Percentiles rank a stretch among this genome's conserved stretches.
Conservation (phyloP, 2,113 vertebrate genomes). For the Scomber colias region DNA sequence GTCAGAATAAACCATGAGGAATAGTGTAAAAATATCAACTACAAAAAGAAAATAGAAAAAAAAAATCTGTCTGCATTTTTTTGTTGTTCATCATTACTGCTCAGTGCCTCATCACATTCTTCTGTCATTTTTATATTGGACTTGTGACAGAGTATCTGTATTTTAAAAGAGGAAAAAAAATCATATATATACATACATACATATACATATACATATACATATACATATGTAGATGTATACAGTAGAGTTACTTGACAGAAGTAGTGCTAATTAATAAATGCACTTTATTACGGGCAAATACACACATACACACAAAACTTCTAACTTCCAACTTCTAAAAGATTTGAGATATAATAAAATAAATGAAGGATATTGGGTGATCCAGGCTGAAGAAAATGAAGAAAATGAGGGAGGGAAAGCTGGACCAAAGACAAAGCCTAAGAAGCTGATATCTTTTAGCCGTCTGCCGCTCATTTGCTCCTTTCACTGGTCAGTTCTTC, state of each 20-base stretch:
- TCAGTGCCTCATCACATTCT: background rate
- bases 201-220: too few species aligned
- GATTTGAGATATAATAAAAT: background rate
- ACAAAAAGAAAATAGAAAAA: background rate
- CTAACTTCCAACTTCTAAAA: too few species aligned
- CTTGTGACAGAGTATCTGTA: background rate
- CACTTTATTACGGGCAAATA: background rate
- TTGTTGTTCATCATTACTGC: background rate
- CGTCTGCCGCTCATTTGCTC: constrained; percentile 68
- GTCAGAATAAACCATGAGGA: constrained; percentile 29
- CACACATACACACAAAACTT: too few species aligned
- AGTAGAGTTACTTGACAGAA: background rate
- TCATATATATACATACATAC: too few species aligned
- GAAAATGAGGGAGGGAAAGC: constrained; percentile 36
- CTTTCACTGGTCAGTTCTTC: constrained; percentile 71
- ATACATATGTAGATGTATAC: too few species aligned
- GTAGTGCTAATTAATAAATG: constrained; percentile 1
- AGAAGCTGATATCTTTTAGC: constrained; percentile 59
- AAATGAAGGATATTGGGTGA: constrained; percentile 33
- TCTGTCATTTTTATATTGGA: constrained; percentile 18
- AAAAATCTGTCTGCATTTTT: background rate
- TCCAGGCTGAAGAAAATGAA: constrained; percentile 9
- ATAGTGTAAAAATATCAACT: background rate
- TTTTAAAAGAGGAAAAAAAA: constrained; percentile 24
- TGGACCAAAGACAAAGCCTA: constrained; percentile 25